A percentile compares a stretch with the other conserved stretches of the same genome.
Conservation (phyloP, 2,113 vertebrate genomes). For the Ptilonorhynchus violaceus region DNA sequence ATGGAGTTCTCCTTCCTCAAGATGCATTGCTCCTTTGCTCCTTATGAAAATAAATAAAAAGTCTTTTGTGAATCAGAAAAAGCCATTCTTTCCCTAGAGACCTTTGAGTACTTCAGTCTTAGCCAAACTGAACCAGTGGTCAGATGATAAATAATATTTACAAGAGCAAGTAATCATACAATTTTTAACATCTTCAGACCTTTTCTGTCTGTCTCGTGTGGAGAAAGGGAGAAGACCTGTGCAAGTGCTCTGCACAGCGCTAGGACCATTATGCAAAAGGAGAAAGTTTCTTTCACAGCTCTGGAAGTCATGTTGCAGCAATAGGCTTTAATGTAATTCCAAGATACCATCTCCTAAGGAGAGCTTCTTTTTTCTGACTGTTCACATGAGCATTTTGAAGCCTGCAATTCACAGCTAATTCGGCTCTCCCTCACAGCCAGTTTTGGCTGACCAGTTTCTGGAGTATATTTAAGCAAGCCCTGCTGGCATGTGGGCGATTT, state of each 20-base stretch:
- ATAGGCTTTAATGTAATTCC: background rate
- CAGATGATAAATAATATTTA: background rate
- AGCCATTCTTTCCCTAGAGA: background rate
- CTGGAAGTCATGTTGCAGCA: background rate
- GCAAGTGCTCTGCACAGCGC: background rate
- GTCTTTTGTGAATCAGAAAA: background rate
- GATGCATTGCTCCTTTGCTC: background rate
- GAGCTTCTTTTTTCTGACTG: background rate
- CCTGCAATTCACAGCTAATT: background rate
- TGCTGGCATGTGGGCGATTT: background rate
- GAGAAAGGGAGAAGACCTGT: background rate
- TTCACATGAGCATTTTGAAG: background rate
- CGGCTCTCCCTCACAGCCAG: background rate
- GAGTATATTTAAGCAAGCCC: background rate
- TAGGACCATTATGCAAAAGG: background rate
- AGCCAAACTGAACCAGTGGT: background rate
- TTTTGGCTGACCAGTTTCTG: background rate
- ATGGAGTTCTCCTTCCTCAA: background rate
- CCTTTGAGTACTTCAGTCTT: background rate
- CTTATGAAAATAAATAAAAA: background rate
- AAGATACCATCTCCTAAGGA: background rate
- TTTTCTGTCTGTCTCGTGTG: background rate
- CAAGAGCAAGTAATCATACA: background rate
- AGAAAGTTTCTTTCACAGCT: background rate
- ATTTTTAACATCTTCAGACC: background rate